Base-by-base conservation (phyloP, 37 sponge, comb jelly and placozoan species). In the Oopsacas minuta region DNA sequence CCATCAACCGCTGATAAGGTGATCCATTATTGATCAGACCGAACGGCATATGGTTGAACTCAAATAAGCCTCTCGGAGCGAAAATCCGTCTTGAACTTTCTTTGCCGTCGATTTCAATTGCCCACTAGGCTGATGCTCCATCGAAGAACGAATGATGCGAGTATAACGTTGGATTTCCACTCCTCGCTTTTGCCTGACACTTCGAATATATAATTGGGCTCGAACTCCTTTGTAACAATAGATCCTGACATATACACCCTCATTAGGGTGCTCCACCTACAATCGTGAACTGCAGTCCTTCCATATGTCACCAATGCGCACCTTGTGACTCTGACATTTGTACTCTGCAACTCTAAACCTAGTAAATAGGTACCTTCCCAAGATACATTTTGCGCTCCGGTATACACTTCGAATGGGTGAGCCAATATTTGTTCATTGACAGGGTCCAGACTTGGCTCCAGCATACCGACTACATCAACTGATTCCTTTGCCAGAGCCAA, bases 181-280 rank as follows among this genome's bases (percentile, higher is more conserved):
- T 61, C 75, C 28, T 61, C 75, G 28, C 28, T 61, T 20, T 34
- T 34, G 75, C 75, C 22, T 34, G 75, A 25, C 28, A 20, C 28
- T 34, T 61, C 75, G 28, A 61, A 61, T 61, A 12, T 12, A 61
- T 61, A 61, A 34, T 61, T 61, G 3, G 75, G 30, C 75, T 61
- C 30, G 75, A 12, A n/a, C 22, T 61, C 75, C 5, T 34, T n/a
- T 61, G 75, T 61, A 61, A 5, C 7, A 61, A 61, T 61, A 32
- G 75, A 61, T 61, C 75, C 75, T n/a, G 30, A 61, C 7, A 61
- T 61, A 34, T 61, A 61, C 20, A 34, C 75, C 22, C 75, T 61
- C 75, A 61, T 61, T 61, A 61, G 30, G 75, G 75, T 61, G 28
- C 75, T 5, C 75, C 75, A 7, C 75, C 75, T 61, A 32, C 75